Base-by-base conservation (phyloP, 2,888 invertebrate genomes). In the Hypsopygia costalis region DNA sequence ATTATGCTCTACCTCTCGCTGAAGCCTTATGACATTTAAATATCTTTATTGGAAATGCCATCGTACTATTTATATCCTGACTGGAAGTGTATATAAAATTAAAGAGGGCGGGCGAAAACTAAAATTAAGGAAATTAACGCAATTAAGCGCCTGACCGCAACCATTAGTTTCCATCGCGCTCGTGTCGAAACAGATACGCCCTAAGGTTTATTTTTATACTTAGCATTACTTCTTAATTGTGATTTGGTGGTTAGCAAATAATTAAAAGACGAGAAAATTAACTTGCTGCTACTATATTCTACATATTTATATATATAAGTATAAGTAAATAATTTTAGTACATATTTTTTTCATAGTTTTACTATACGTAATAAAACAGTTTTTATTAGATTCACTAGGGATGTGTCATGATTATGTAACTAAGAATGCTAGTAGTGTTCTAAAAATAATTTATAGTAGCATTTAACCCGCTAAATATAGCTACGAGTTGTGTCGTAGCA, bases 81-180 rank as follows among this genome's bases (percentile, higher is more conserved):
- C 11, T 20, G 20, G 20, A 36, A 20, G n/a, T 20, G 37, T 22
- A n/a, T 27, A 30, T 37, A 32, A 34, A 34, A 31, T 34, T 34
- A 29, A 2, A 16, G 16, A 27, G 41, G 29, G 31, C 11, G 36
- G 34, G 36, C 44, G 35, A 31, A 21, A 34, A 46, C 36, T 29
- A 37, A 43, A 49, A 46, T 43, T 36, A 43, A 45, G 41, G 33
- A 37, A 52, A 52, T 49, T 46, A 44, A 37, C 30, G 29, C 39
- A 46, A 49, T 46, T 45, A 43, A 30, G 30, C 22, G 22, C 27
- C 34, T 20, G 40, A 20, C 36, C 33, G 8, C 25, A 20, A 20
- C 37, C 37, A 38, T 38, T 38, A 32, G 38, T 38, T 27, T 32
- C 32, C 32, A 32, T 32, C 31, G 32, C 11, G 30, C 11, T 30